These are phyloP conservation scores for Rhinopithecus roxellana DNA, from an alignment of 2,113 vertebrate species.

Conservation along the genomic window DNA sequence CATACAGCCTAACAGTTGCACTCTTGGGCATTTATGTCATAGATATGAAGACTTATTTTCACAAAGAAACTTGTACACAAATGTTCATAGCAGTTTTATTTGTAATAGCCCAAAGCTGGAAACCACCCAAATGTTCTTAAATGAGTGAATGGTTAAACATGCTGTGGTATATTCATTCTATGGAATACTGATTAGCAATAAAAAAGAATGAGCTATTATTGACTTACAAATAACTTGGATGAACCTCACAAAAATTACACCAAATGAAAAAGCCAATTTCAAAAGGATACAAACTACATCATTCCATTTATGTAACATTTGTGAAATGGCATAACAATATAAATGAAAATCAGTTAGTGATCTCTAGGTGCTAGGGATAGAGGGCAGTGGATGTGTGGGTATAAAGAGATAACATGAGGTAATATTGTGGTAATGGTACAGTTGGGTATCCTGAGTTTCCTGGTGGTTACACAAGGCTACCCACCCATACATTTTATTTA, in stretches of 20 bases:
- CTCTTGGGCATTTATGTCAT: not conserved
- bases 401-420: not conserved
- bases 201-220: not conserved
- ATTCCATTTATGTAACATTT: not conserved
- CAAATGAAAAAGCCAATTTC: not conserved
- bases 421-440: not conserved
- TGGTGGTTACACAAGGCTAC: not conserved
- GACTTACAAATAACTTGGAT: not conserved
- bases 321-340: not conserved
- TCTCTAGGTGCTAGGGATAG: not conserved
- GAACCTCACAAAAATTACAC: not conserved
- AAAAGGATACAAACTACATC: not conserved
- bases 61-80: not conserved
- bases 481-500: not conserved
- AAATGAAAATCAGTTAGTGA: not conserved
- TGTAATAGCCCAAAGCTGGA: not conserved
- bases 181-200: not conserved
- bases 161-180: not conserved
- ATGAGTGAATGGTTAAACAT: not conserved
- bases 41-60: not conserved
- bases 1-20: not conserved
- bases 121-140: not conserved
- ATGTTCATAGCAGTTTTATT: not conserved
- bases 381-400: accelerated
- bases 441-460: not conserved